Evolutionary conservation across 2,888 invertebrate genomes (phyloP).

Genomic region (Tetragonula carbonaria): DNA sequence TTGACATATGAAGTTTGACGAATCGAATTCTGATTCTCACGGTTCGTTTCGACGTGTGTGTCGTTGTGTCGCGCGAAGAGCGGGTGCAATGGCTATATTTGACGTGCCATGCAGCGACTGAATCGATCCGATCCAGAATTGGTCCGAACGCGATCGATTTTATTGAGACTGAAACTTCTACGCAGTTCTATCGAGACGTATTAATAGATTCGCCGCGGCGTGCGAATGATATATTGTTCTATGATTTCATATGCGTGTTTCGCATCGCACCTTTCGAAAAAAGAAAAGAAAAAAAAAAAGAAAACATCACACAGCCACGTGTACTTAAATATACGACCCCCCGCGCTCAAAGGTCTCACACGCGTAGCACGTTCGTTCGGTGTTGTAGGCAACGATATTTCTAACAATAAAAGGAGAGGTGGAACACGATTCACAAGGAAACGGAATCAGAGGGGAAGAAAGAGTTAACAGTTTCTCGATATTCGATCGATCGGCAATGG

Average conservation of each 20-base stretch:
- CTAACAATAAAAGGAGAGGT: too few relatives aligned
- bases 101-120: slow-evolving; percentile 17
- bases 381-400: too few relatives aligned
- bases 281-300: too few relatives aligned
- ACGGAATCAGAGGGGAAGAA: slow-evolving; percentile 6
- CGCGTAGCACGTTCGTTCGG: too few relatives aligned
- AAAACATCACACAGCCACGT: too few relatives aligned
- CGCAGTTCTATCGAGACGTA: slow-evolving; percentile 61
- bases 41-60: too few relatives aligned
- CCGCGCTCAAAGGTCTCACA: too few relatives aligned
- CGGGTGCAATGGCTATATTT: neutral
- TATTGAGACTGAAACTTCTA: slow-evolving; percentile 69
- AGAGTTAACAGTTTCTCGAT: slow-evolving; percentile 55
- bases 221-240: slow-evolving; percentile 34
- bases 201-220: slow-evolving; percentile 71
- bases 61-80: too few relatives aligned
- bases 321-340: too few relatives aligned
- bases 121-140: slow-evolving; percentile 48
- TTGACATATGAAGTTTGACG: too few relatives aligned
- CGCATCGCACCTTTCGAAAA: neutral
- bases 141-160: slow-evolving; percentile 57
- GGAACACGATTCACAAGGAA: neutral
- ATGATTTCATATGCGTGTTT: slow-evolving; percentile 5
- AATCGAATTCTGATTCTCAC: too few relatives aligned
- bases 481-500: slow-evolving; percentile 62